A percentile compares a stretch with the other conserved stretches of the same genome.
Conservation (phyloP, 2,888 invertebrate species). For the Steromphala cineraria region DNA sequence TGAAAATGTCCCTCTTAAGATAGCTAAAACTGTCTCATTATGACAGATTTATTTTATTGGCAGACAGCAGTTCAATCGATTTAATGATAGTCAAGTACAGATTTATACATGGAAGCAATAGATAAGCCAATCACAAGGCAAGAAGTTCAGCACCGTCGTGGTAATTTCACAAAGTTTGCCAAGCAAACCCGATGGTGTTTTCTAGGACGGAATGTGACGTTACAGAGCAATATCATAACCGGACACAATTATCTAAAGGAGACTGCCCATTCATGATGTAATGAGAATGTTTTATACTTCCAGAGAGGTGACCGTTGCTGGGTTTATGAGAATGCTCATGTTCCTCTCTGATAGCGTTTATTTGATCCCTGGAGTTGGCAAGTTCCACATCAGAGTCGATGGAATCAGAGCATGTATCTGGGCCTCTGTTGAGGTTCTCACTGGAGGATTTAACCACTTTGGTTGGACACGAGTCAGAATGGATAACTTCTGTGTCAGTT, state of each 20-base stretch:
- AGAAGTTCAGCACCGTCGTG: too few species aligned
- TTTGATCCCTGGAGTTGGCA: not conserved
- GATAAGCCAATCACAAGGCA: too few species aligned
- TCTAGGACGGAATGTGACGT: conserved; percentile 10
- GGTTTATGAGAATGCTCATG: not conserved
- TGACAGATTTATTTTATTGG: too few species aligned
- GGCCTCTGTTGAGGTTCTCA: not conserved
- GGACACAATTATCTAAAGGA: not conserved
- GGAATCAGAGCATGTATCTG: not conserved
- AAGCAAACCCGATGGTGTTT: not conserved
- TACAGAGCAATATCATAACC: not conserved
- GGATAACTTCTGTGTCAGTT: not conserved
- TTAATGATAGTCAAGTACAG: too few species aligned
- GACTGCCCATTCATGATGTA: not conserved
- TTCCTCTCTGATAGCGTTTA: not conserved
- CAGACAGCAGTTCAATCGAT: too few species aligned
- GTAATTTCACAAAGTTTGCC: too few species aligned
- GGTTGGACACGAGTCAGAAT: not conserved
- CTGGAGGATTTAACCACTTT: not conserved
- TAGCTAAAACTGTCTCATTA: too few species aligned
- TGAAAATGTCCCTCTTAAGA: too few species aligned
- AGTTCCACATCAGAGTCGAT: not conserved
- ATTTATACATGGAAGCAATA: too few species aligned
- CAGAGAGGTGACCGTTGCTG: not conserved
- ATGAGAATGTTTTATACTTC: not conserved